Base-by-base conservation (phyloP, 1,140 invertebrate genomes). In the Pseudomyrmex cubaensis region DNA sequence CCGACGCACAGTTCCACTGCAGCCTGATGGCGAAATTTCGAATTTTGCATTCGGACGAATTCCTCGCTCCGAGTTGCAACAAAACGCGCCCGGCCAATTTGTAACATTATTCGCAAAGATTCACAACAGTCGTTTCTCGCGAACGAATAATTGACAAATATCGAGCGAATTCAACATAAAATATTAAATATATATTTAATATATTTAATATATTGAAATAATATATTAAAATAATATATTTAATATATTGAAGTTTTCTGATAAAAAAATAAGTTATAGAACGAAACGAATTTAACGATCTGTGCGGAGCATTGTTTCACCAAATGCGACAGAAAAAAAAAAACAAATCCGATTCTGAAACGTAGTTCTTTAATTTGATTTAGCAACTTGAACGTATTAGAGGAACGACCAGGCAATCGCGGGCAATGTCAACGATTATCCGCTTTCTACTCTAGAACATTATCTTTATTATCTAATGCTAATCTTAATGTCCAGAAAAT, bases 361-460 rank as follows among this genome's bases (percentile, higher is more conserved):
- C 66, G 10, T 25, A 15, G n/a, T 46, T 44, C 20, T n/a, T 50
- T 56, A 25, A 80, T 70, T 15, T 48, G 63, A 57, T 78, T 78
- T 67, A 59, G 35, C 44, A 48, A 59, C 44, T 70, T 15, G 4
- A 44, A 13, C 66, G 63, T 46, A 70, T 80, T 80, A 70, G 44
- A 54, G 22, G 56, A 80, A 80, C 61, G 54, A n/a, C 54, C 66
- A 70, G 35, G 20, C 44, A 80, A 80, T 72, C 44, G 66, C 22
- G 54, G 20, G 61, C 76, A 80, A 80, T 72, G 66, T 70, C 76
- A 70, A 70, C 76, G 66, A 80, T 80, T 80, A 80, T 44, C 3
- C 76, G 76, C 76, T 80, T 80, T 80, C 66, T 80, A 80, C 76
- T 80, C 66, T 48, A 78, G 76, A 78, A 78, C 76, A 78, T 78